Evolutionary conservation across 92 coral and sea anemone genomes (phyloP).

Genomic region (Paramuricea clavata): DNA sequence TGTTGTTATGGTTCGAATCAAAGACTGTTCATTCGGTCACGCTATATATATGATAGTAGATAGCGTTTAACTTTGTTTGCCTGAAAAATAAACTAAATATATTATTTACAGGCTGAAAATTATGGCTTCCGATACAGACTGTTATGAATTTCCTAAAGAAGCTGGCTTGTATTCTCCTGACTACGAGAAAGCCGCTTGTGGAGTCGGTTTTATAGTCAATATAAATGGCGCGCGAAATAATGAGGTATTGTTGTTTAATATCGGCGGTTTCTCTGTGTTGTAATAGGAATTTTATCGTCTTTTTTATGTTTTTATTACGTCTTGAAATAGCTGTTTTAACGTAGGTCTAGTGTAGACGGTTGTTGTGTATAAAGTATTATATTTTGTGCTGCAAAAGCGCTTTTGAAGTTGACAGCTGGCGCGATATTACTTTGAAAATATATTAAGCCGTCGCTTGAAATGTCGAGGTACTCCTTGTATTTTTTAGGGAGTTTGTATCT

Average conservation of each 20-base stretch:
- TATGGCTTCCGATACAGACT: constrained; percentile 11
- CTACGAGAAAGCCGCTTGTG: constrained; percentile 89
- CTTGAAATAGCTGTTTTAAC: background rate
- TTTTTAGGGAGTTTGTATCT: too few species aligned
- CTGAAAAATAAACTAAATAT: background rate
- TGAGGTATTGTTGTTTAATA: constrained; percentile 67
- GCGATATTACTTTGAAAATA: too few species aligned
- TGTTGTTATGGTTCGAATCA: background rate
- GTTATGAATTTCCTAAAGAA: constrained; percentile 79
- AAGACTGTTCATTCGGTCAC: background rate
- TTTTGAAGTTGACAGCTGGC: too few species aligned
- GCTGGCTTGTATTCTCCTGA: constrained; percentile 92
- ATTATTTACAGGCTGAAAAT: background rate
- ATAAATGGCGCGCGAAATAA: constrained; percentile 84
- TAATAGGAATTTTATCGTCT: background rate
- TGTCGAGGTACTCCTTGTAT: too few species aligned
- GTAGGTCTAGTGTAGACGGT: too few species aligned
- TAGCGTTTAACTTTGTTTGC: background rate
- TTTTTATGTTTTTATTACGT: background rate
- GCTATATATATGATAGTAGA: too few species aligned
- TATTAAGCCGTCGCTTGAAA: too few species aligned
- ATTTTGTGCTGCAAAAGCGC: too few species aligned
- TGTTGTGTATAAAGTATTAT: too few species aligned
- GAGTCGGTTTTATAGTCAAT: constrained; percentile 95
- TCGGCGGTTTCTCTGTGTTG: background rate